These are phyloP conservation scores for Struthidea cinerea DNA, from an alignment of 2,113 vertebrate genomes.

Conservation along the genomic window DNA sequence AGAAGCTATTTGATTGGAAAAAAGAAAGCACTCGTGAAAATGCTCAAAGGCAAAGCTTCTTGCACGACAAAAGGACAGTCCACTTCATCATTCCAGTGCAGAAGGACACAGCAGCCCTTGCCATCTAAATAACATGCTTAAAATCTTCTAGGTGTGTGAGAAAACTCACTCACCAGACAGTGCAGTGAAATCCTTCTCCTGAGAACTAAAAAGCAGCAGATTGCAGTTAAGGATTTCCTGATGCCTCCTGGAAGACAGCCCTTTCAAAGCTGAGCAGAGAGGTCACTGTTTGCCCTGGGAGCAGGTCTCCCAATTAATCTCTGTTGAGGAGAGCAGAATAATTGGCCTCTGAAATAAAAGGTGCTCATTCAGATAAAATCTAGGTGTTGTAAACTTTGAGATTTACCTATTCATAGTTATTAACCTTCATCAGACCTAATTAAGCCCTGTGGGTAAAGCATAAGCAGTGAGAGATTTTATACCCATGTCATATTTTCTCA, in stretches of 20 bases:
- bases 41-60: background rate
- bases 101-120: background rate
- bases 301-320: background rate
- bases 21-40: background rate
- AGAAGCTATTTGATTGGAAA: background rate
- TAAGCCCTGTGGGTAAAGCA: background rate
- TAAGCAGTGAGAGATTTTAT: background rate
- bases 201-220: background rate
- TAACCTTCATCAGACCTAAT: conserved; percentile 27
- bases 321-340: background rate
- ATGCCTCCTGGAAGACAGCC: background rate
- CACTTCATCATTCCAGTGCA: background rate
- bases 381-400: background rate
- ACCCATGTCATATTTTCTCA: background rate
- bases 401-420: conserved; percentile 5
- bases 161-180: background rate
- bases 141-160: background rate
- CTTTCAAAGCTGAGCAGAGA: background rate
- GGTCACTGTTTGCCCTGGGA: background rate
- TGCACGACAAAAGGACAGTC: background rate
- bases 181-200: background rate
- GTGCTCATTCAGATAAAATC: background rate
- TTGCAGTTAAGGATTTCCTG: background rate
- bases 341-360: background rate
- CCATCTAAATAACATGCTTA: background rate